Conservation (phyloP, 1,140 invertebrate species). For the Galleria mellonella region DNA sequence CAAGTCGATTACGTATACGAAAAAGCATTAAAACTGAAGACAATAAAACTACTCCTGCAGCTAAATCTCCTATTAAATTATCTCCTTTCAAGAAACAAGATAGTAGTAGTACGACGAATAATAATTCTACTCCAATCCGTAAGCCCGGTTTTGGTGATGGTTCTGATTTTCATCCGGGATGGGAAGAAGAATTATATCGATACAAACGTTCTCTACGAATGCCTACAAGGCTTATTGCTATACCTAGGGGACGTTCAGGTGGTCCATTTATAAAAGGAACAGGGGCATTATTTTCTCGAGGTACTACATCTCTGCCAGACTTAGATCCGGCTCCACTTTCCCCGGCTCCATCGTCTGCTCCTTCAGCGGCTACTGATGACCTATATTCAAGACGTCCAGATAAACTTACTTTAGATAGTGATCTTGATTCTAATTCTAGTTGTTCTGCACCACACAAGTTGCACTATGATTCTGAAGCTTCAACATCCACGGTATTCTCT, state of each 20-base stretch:
- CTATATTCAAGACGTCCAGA: constrained; percentile 64
- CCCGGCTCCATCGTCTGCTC: constrained; percentile 76
- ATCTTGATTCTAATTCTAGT: constrained; percentile 80
- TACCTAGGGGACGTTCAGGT: constrained; percentile 74
- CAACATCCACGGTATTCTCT: constrained; percentile 76
- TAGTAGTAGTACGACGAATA: constrained; percentile 38
- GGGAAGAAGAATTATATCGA: constrained; percentile 87
- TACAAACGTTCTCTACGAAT: constrained; percentile 88
- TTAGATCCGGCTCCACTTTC: constrained; percentile 80
- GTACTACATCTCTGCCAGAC: constrained; percentile 85
- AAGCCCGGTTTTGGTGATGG: constrained; percentile 82
- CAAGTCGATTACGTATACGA: constrained; percentile 49
- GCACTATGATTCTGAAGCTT: constrained; percentile 81
- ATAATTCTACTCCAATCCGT: constrained; percentile 50
- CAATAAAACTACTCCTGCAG: constrained; percentile 24
- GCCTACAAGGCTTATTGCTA: constrained; percentile 84
- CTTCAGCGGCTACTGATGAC: constrained; percentile 60
- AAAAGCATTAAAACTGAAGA: constrained; percentile 61
- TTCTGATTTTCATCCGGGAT: constrained; percentile 83
- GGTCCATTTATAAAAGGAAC: constrained; percentile 50
- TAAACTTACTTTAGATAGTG: constrained; percentile 74
- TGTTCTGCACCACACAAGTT: constrained; percentile 74
- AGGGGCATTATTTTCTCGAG: constrained; percentile 41
- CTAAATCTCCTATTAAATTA: constrained; percentile 51
- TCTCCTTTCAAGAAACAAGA: constrained; percentile 54